phyloP scores from a whole-genome alignment of 2,113 vertebrate species.

The Eptesicus fuscus region DNA sequence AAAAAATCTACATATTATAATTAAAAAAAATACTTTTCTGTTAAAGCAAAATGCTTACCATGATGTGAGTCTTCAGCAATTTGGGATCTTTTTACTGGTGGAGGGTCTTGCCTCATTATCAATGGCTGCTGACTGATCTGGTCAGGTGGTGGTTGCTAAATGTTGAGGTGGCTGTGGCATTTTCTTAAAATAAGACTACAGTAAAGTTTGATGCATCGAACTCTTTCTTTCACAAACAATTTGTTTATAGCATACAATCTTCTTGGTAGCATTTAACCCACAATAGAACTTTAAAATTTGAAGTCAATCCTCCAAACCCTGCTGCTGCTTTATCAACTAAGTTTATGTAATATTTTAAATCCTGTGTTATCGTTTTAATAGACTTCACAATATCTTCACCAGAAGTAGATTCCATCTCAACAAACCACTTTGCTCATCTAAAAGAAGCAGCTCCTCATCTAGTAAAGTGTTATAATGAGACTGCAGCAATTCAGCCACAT shows the following conservation, averaged over 20 bases:
- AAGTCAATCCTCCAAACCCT: neutral
- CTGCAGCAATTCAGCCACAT: neutral
- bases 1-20: neutral
- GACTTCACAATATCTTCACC: neutral
- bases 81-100: neutral
- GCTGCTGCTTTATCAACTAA: neutral
- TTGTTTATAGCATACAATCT: neutral
- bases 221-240: neutral
- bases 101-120: neutral
- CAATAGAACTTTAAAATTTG: neutral
- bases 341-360: neutral
- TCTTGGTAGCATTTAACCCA: neutral
- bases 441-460: neutral
- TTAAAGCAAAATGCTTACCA: neutral
- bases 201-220: neutral
- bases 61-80: neutral
- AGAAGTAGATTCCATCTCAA: neutral
- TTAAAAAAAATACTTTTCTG: neutral
- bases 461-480: neutral
- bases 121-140: neutral
- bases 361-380: neutral
- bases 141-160: neutral
- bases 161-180: neutral
- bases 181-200: neutral
- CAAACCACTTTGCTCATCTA: neutral